Evolutionary conservation across 1,140 invertebrate genomes (phyloP).

Genomic region (Batillaria attramentaria): DNA sequence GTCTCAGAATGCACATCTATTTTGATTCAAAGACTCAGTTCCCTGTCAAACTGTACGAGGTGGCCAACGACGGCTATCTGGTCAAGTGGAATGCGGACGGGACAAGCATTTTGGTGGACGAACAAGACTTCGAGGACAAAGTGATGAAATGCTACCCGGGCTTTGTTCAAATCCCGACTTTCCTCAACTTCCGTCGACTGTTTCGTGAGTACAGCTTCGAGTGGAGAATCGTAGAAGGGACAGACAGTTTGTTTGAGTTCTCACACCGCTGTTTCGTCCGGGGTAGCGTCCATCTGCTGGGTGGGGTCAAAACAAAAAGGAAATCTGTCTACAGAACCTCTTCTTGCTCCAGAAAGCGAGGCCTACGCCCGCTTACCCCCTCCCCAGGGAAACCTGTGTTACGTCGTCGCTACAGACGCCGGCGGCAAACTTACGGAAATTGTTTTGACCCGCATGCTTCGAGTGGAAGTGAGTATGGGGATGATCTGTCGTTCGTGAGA

Average conservation of each 20-base stretch:
- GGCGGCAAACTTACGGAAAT: not conserved
- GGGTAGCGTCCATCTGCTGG: conserved; percentile 39
- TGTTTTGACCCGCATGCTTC: too few species aligned
- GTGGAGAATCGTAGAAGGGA: conserved; percentile 45
- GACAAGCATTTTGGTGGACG: conserved; percentile 45
- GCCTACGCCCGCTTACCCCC: not conserved
- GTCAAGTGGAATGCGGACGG: conserved; percentile 54
- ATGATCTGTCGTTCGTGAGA: too few species aligned
- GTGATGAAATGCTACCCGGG: conserved; percentile 59
- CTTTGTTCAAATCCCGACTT: conserved; percentile 57
- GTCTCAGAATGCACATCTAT: conserved; percentile 10
- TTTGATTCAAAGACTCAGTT: conserved; percentile 46
- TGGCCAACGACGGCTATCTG: conserved; percentile 55
- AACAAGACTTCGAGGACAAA: conserved; percentile 48
- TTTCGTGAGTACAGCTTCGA: conserved; percentile 61
- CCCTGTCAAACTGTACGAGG: conserved; percentile 58
- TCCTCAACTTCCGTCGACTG: conserved; percentile 56
- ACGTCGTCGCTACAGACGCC: not conserved
- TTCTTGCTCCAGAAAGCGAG: not conserved
- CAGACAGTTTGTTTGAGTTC: conserved; percentile 47
- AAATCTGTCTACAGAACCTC: conserved; percentile 42
- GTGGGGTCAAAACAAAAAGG: conserved; percentile 46
- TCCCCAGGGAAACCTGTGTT: conserved; percentile 3
- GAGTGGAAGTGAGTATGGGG: too few species aligned
- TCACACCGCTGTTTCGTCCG: conserved; percentile 51